phyloP scores from a whole-genome alignment of 2,888 invertebrate species.

The Miltochrista miniata region DNA sequence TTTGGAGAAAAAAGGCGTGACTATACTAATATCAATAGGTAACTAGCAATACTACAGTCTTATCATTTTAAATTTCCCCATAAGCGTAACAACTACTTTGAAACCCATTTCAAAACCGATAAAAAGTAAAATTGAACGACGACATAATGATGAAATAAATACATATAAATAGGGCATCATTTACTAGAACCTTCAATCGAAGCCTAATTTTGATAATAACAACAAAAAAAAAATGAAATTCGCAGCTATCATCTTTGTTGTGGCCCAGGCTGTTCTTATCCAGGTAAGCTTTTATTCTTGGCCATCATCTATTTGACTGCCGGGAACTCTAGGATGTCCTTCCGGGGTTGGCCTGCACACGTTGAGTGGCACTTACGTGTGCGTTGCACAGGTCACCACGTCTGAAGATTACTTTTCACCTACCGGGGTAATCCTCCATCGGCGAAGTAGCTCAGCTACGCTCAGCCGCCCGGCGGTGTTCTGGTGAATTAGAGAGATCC shows the following conservation, averaged over 20 bases:
- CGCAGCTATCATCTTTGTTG: slow-evolving; percentile 38
- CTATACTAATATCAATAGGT: background rate
- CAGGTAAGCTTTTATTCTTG: slow-evolving; percentile 41
- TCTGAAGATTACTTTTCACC: too few relatives aligned
- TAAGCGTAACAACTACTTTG: background rate
- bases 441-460: too few relatives aligned
- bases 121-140: background rate
- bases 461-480: too few relatives aligned
- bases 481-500: too few relatives aligned
- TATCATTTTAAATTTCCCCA: background rate
- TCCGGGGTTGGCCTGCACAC: too few relatives aligned
- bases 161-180: slow-evolving; percentile 17
- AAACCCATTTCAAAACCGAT: slow-evolving; percentile 7
- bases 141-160: slow-evolving; percentile 2
- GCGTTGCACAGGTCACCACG: too few relatives aligned
- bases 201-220: slow-evolving; percentile 7
- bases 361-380: too few relatives aligned
- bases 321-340: too few relatives aligned
- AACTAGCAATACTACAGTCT: background rate
- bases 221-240: slow-evolving; percentile 48
- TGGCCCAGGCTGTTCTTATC: slow-evolving; percentile 40
- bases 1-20: background rate
- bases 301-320: too few relatives aligned
- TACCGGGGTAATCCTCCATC: too few relatives aligned
- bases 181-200: slow-evolving; percentile 14